Evolutionary conservation across 2,797 vertebrate genomes (phyloP).

Genomic region (Gallinago solitaria): DNA sequence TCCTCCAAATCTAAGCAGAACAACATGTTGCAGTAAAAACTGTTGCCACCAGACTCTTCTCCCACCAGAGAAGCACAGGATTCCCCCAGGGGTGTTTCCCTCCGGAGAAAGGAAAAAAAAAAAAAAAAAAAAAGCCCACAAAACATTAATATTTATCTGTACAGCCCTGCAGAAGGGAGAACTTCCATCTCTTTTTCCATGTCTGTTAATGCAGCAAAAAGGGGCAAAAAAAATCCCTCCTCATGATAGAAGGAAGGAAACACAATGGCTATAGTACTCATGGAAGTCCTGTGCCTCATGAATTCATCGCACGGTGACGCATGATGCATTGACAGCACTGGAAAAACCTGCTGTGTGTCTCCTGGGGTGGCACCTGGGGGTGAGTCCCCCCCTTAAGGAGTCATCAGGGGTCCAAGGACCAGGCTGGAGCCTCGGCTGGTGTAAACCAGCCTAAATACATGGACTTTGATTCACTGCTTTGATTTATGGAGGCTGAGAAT

Average conservation of each 20-base stretch:
- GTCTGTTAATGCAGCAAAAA: neutral
- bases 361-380: neutral
- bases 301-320: neutral
- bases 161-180: neutral
- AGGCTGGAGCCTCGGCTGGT: neutral
- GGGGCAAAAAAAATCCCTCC: neutral
- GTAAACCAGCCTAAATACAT: neutral
- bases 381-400: neutral
- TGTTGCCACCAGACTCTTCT: neutral
- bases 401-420: neutral
- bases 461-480: neutral
- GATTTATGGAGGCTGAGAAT: neutral
- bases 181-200: neutral
- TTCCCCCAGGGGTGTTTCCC: neutral
- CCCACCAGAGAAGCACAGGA: neutral
- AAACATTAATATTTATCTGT: neutral
- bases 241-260: neutral
- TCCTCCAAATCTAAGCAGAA: neutral
- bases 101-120: neutral
- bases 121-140: neutral
- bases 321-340: neutral
- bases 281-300: neutral
- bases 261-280: accelerated
- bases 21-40: neutral
- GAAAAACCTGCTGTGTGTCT: accelerated